Evolutionary conservation across 1,140 invertebrate species (phyloP), one percentile per base, ranked within the genome.

Genomic region (Papilio helenus): DNA sequence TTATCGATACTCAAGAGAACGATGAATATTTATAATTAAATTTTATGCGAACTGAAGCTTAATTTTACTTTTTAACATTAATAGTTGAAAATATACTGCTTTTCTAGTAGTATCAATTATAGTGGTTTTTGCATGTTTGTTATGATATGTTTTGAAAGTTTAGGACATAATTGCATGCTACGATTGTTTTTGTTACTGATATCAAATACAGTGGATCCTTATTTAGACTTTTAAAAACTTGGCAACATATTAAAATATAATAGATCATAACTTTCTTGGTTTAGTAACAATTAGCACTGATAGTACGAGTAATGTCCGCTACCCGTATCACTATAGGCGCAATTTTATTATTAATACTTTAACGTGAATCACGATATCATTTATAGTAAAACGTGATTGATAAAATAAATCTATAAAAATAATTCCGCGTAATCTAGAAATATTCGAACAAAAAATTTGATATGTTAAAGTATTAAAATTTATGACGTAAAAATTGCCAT

Each of bases 1-100:
- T 83, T 90, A 89, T 81, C 90, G 91, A 76, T 92, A 90, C 80
- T 86, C 82, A 79, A 93, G 92, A 90, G 92, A 93, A 85, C 82
- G 79, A 83, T 83, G 72, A 83, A 84, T 84, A 85, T 80, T 39
- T 39, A 79, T 78, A 80, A 72, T 83, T 84, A 76, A 84, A 84
- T 83, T 79, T 74, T 46, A 74, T 74, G 23, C 72, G 23, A 73
- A 23, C 12, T 49, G 39, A 46, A 46, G 20, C 14, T 51, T 46
- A n/a, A 5, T n/a, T 74, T 74, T 26, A 26, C 23, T 74, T 73
- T 20, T 46, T 14, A 16, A 46, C 44, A 23, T 44, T 46, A 10
- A 46, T 44, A 4, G 9, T 46, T 46, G 10, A 46, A 46, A 16
- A 46, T 46, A 46, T 34, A 34, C 2, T 34, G 34, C 44, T 46